phyloP scores from a whole-genome alignment of 2,797 vertebrate genomes.

The Peromyscus attwateri region DNA sequence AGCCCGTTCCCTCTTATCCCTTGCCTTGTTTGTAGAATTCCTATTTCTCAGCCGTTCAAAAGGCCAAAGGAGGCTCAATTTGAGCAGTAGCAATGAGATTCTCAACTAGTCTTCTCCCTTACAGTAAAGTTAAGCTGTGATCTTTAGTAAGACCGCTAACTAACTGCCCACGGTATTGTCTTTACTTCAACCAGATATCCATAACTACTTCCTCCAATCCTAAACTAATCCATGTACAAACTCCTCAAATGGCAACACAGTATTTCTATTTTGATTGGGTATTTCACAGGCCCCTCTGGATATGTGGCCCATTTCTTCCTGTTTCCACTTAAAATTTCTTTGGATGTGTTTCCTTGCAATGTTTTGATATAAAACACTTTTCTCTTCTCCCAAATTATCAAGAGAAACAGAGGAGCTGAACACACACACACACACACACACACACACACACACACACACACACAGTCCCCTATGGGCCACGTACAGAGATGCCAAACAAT shows the following conservation, averaged over 20 bases:
- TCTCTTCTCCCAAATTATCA: background rate
- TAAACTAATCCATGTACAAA: background rate
- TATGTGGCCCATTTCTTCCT: background rate
- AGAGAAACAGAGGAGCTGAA: background rate
- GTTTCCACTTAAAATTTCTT: background rate
- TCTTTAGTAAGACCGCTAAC: background rate
- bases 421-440: background rate
- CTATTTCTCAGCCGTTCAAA: background rate
- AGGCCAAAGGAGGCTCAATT: background rate
- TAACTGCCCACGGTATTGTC: background rate
- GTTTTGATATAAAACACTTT: background rate
- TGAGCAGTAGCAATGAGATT: background rate
- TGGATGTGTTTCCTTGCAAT: background rate
- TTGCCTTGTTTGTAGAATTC: background rate
- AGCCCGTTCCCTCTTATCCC: background rate
- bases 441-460: background rate
- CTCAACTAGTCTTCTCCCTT: background rate
- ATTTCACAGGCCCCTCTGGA: background rate
- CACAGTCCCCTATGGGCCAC: background rate
- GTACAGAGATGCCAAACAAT: background rate
- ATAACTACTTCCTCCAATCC: background rate
- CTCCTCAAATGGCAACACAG: background rate
- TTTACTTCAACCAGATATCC: background rate
- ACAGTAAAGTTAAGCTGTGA: background rate
- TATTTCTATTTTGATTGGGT: background rate